These are phyloP conservation scores for Nesospiza acunhae DNA, from an alignment of 2,113 vertebrate genomes.

Conservation along the genomic window DNA sequence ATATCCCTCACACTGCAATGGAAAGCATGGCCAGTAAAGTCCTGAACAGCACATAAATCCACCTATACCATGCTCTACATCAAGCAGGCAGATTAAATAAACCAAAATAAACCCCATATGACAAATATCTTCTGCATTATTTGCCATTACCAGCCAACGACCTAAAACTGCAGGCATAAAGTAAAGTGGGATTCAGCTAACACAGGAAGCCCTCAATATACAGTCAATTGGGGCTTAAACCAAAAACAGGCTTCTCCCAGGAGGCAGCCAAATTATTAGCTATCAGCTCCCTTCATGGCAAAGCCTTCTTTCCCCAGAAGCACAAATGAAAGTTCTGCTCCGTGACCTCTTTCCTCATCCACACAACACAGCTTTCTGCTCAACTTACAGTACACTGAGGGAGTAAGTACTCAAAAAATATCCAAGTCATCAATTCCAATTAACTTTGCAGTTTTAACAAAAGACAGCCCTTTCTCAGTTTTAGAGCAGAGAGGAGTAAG, in stretches of 20 bases:
- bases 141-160: neutral
- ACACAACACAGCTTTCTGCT: neutral
- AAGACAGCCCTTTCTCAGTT: neutral
- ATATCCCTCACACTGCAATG: neutral
- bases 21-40: neutral
- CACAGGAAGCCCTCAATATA: neutral
- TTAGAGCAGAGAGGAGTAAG: neutral
- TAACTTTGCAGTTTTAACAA: neutral
- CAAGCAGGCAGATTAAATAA: neutral
- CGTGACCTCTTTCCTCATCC: neutral
- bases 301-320: neutral
- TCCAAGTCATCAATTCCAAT: neutral
- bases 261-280: neutral
- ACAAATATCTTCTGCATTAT: neutral
- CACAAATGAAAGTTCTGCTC: neutral
- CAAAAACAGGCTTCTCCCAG: neutral
- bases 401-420: neutral
- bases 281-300: fast-evolving
- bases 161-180: fast-evolving
- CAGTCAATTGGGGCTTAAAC: neutral
- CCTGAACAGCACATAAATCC: neutral
- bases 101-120: neutral
- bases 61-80: neutral
- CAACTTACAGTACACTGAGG: neutral
- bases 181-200: neutral